phyloP scores from a whole-genome alignment of 1,140 invertebrate genomes.

The Trichonephila inaurata region DNA sequence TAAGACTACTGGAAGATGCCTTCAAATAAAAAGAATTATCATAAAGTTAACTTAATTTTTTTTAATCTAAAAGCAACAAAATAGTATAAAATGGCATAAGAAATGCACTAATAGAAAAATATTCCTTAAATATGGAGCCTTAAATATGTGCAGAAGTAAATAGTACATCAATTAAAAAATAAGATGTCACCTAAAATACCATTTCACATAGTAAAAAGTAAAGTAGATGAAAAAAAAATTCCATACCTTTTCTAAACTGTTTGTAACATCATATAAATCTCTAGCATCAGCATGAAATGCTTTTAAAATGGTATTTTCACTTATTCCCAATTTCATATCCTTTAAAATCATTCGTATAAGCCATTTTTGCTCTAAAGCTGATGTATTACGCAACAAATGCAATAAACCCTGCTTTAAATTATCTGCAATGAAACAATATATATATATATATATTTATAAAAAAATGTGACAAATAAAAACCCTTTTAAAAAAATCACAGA shows the following conservation, averaged over 20 bases:
- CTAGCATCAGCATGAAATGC: conserved; percentile 90
- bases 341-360: conserved; percentile 93
- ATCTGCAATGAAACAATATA: conserved; percentile 78
- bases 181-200: too few relatives aligned
- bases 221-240: neutral
- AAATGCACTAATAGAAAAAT: too few relatives aligned
- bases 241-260: conserved; percentile 86
- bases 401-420: conserved; percentile 83
- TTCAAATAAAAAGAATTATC: too few relatives aligned
- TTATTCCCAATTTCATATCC: conserved; percentile 88
- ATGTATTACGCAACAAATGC: conserved; percentile 83
- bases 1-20: too few relatives aligned
- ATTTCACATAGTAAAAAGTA: too few relatives aligned
- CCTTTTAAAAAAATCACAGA: too few relatives aligned
- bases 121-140: too few relatives aligned
- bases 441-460: too few relatives aligned
- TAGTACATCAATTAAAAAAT: neutral
- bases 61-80: too few relatives aligned
- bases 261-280: conserved; percentile 87
- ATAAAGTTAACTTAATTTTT: too few relatives aligned
- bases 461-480: too few relatives aligned
- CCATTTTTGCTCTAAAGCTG: conserved; percentile 92
- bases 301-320: conserved; percentile 86
- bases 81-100: too few relatives aligned
- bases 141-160: neutral